phyloP scores from a whole-genome alignment of 1,140 invertebrate species.

The Drosophila takahashii region DNA sequence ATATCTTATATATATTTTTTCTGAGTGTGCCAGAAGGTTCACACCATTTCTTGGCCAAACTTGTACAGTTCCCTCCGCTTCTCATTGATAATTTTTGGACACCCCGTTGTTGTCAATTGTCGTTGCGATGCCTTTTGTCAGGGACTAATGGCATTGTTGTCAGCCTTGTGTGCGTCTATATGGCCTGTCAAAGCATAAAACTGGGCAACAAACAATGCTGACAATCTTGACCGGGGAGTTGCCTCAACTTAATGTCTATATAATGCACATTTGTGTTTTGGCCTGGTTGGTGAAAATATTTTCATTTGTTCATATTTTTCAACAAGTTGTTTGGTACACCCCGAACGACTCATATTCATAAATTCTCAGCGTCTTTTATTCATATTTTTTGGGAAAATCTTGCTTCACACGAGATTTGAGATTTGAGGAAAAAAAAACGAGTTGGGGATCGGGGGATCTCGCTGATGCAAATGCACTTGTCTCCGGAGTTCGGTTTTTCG shows the following conservation, averaged over 20 bases:
- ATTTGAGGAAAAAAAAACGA: conserved; percentile 3
- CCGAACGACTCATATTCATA: conserved; percentile 22
- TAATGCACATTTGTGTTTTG: conserved; percentile 65
- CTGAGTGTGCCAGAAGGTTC: conserved; percentile 48
- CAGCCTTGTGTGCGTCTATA: conserved; percentile 55
- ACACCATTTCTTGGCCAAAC: conserved; percentile 58
- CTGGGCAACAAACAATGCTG: conserved; percentile 56
- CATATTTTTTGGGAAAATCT: conserved; percentile 50
- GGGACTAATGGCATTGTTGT: conserved; percentile 76
- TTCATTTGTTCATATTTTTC: conserved; percentile 75
- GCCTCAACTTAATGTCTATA: conserved; percentile 57
- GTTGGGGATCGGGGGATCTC: conserved; percentile 7
- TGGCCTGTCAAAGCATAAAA: conserved; percentile 77
- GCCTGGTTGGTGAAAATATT: conserved; percentile 58
- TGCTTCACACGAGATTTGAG: conserved; percentile 64
- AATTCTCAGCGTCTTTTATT: conserved; percentile 29
- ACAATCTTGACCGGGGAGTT: conserved; percentile 14
- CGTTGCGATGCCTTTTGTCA: conserved; percentile 59
- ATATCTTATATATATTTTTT: not conserved
- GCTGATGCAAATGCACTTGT: conserved; percentile 78
- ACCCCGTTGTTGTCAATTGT: conserved; percentile 66
- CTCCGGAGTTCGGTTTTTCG: conserved; percentile 40
- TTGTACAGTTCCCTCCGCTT: conserved; percentile 37
- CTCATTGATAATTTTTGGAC: conserved; percentile 61
- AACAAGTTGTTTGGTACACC: conserved; percentile 67